Conservation (phyloP, 2,888 invertebrate genomes). For the Hecatera dysodea region DNA sequence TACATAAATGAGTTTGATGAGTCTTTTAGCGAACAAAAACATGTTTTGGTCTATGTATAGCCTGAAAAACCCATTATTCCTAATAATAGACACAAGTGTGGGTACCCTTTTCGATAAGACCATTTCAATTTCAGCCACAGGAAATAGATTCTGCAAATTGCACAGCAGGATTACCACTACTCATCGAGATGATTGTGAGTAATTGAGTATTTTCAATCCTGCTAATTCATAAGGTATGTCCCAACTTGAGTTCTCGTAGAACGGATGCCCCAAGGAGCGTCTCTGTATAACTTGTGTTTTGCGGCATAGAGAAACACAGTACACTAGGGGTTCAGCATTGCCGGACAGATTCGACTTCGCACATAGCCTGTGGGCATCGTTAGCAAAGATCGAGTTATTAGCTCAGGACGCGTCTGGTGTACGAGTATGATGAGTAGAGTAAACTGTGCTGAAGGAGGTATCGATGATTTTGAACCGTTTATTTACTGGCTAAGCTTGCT, state of each 20-base stretch:
- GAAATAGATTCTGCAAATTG: not conserved
- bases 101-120: not conserved
- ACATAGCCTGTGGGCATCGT: slow-evolving; percentile 32
- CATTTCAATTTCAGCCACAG: not conserved
- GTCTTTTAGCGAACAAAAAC: slow-evolving; percentile 27
- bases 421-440: slow-evolving; percentile 11
- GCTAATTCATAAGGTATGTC: slow-evolving; percentile 6
- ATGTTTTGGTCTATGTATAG: slow-evolving; percentile 5
- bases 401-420: not conserved
- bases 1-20: slow-evolving; percentile 29
- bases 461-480: not conserved
- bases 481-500: not conserved
- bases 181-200: not conserved
- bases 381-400: slow-evolving; percentile 21
- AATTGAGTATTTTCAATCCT: not conserved
- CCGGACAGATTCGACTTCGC: slow-evolving; percentile 14
- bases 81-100: not conserved
- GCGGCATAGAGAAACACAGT: not conserved
- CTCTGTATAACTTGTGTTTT: not conserved
- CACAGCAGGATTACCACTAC: not conserved
- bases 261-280: slow-evolving; percentile 4
- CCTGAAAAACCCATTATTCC: not conserved
- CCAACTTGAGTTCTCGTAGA: not conserved
- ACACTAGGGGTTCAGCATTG: not conserved
- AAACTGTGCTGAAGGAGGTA: not conserved